These are phyloP conservation scores for Chelmon rostratus DNA, from an alignment of 2,797 vertebrate genomes.

Conservation along the genomic window DNA sequence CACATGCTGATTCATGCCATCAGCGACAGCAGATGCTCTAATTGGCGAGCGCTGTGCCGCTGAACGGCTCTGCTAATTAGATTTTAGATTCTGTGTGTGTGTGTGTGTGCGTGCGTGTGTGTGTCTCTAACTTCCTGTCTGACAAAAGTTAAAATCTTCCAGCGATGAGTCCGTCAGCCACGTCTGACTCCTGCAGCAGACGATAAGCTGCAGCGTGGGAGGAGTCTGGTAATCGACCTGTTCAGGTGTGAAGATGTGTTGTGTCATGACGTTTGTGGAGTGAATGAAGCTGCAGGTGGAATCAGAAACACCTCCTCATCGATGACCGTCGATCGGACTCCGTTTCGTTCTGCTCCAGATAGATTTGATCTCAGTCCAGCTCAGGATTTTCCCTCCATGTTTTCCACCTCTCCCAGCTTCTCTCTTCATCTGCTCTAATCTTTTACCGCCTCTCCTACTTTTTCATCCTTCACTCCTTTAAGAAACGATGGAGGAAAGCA, in stretches of 20 bases:
- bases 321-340: neutral
- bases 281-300: neutral
- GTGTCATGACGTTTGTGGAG: too few species aligned
- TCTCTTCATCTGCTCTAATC: neutral
- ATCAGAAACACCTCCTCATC: constrained; percentile 2
- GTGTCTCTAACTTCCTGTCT: neutral
- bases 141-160: neutral
- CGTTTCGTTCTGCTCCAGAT: neutral
- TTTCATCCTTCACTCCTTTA: neutral
- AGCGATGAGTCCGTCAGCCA: too few species aligned
- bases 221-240: too few species aligned
- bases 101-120: neutral
- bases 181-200: too few species aligned
- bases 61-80: constrained; percentile 25
- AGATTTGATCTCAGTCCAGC: neutral
- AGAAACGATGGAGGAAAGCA: too few species aligned
- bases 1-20: constrained; percentile 19
- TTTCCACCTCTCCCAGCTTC: too few species aligned
- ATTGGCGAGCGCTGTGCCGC: constrained; percentile 27
- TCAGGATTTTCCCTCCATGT: too few species aligned
- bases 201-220: too few species aligned
- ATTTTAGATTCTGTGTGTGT: constrained; percentile 8
- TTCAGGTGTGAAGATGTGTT: too few species aligned
- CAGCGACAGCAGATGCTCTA: constrained; percentile 45
- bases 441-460: neutral